These are phyloP conservation scores for Aphelenchoides avenae DNA, from an alignment of 1,140 invertebrate genomes.

Conservation along the genomic window DNA sequence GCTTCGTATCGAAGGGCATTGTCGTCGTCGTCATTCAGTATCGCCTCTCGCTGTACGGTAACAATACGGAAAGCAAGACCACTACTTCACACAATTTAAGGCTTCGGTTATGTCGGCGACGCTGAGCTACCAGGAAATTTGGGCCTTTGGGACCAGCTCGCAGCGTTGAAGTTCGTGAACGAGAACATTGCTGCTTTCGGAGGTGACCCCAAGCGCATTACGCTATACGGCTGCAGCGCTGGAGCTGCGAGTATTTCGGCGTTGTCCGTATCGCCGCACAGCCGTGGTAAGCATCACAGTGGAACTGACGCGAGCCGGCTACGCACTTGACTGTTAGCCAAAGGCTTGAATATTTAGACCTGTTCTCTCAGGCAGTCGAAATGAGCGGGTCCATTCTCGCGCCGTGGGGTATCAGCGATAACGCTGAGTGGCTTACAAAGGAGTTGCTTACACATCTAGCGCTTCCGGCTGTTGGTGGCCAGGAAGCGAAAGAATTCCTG, in stretches of 20 bases:
- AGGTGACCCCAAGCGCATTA: constrained; percentile 57
- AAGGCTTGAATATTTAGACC: constrained; percentile 26
- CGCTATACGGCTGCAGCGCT: constrained; percentile 60
- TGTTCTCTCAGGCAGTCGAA: constrained; percentile 41
- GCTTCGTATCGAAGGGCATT: constrained; percentile 14
- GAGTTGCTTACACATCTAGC: constrained; percentile 18
- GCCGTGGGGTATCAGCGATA: constrained; percentile 13
- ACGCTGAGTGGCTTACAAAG: constrained; percentile 23
- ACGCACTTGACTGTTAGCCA: too few relatives aligned
- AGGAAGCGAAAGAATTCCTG: too few relatives aligned
- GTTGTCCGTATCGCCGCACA: constrained; percentile 11
- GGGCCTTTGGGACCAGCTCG: constrained; percentile 33
- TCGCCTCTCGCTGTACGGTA: constrained; percentile 26
- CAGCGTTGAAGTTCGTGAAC: constrained; percentile 46
- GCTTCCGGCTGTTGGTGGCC: too few relatives aligned
- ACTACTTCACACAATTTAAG: constrained; percentile 12
- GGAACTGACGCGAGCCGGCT: too few relatives aligned
- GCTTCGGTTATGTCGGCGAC: constrained; percentile 24
- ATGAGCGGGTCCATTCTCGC: constrained; percentile 34
- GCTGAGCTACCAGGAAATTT: constrained; percentile 29
- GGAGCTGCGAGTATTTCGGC: constrained; percentile 10
- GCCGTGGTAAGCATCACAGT: too few relatives aligned
- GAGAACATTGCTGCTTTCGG: constrained; percentile 52
- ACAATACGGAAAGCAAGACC: not conserved
- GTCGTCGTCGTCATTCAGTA: constrained; percentile 33